Conservation (phyloP, 2,797 vertebrate species). For the Podarcis siculus region DNA sequence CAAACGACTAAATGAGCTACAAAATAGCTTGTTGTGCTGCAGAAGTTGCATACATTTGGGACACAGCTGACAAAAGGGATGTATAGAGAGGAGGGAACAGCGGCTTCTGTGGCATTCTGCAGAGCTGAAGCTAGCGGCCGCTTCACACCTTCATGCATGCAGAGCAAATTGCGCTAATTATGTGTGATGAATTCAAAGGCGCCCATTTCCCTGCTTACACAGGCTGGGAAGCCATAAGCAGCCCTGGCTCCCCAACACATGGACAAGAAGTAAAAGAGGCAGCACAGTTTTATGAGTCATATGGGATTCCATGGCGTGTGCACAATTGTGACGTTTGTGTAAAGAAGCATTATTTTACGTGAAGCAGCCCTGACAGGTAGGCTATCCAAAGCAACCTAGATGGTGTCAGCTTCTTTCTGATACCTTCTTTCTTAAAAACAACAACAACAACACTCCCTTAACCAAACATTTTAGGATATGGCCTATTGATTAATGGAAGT, state of each 20-base stretch:
- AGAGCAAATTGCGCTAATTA: background rate
- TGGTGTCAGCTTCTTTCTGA: background rate
- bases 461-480: background rate
- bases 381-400: background rate
- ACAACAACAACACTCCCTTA: background rate
- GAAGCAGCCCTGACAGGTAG: background rate
- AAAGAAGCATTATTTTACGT: background rate
- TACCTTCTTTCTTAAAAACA: background rate
- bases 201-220: background rate
- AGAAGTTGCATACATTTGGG: slow-evolving; percentile 53
- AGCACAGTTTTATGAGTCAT: background rate
- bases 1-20: slow-evolving; percentile 61
- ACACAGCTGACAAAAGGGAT: slow-evolving; percentile 51
- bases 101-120: slow-evolving; percentile 48
- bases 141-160: slow-evolving; percentile 19
- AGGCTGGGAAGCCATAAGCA: background rate
- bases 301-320: background rate
- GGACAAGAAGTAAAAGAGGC: background rate
- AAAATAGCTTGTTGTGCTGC: slow-evolving; percentile 47
- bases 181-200: background rate
- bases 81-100: background rate
- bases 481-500: background rate
- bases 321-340: background rate
- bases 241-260: background rate
- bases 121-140: background rate